Evolutionary conservation across 2,888 invertebrate genomes (phyloP).

Genomic region (Diaprepes abbreviatus): DNA sequence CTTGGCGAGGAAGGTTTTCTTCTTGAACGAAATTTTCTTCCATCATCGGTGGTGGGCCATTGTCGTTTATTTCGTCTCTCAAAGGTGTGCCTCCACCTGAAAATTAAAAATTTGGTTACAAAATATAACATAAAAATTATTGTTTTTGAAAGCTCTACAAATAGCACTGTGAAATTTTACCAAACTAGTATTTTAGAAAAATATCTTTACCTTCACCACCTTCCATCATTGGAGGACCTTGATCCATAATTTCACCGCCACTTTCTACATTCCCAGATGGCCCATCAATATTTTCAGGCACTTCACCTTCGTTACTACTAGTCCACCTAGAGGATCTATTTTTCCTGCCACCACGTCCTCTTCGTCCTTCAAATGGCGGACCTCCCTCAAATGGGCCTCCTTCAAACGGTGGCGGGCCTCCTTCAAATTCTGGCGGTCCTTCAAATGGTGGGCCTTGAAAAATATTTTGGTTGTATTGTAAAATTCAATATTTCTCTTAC

Average conservation of each 20-base stretch:
- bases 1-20: background rate
- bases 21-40: background rate
- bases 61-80: constrained; percentile 50
- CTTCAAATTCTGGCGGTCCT: constrained; percentile 23
- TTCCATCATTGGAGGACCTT: background rate
- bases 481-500: no score
- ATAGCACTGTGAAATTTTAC: no score
- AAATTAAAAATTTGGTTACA: background rate
- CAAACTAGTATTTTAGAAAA: no score
- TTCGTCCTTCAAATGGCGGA: constrained; percentile 28
- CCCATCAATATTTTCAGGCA: background rate
- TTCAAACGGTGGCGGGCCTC: constrained; percentile 26
- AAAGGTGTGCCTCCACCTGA: constrained; percentile 52
- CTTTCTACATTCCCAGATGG: background rate
- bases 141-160: no score
- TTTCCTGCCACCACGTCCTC: constrained; percentile 25
- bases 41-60: background rate
- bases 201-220: constrained; percentile 17
- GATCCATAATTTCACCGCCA: background rate
- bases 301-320: constrained; percentile 29
- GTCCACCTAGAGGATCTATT: constrained; percentile 41
- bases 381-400: constrained; percentile 15
- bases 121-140: background rate
- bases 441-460: constrained; percentile 24
- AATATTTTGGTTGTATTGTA: no score